These are phyloP conservation scores for Aleadryas rufinucha DNA, from an alignment of 2,113 vertebrate genomes.

Conservation along the genomic window DNA sequence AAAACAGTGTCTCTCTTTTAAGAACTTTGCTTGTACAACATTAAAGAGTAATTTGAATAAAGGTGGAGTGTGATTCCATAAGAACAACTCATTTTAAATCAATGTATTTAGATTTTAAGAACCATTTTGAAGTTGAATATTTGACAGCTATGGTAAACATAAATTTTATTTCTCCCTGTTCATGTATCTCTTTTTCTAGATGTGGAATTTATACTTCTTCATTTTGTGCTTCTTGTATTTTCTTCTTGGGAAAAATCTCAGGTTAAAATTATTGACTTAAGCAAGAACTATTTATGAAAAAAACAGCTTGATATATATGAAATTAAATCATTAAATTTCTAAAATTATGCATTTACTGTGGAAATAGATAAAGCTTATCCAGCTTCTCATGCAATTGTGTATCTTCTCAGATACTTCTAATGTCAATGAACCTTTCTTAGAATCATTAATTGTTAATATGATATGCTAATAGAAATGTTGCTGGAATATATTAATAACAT, in stretches of 20 bases:
- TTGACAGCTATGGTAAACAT: background rate
- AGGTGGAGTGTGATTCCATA: background rate
- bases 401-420: background rate
- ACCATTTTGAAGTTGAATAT: background rate
- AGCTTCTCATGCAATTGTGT: background rate
- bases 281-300: background rate
- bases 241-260: background rate
- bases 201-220: background rate
- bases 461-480: background rate
- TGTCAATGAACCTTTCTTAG: background rate
- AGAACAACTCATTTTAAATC: background rate
- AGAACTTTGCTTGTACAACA: background rate
- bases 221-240: background rate
- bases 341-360: background rate
- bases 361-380: background rate
- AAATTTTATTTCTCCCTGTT: background rate
- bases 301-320: background rate
- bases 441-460: background rate
- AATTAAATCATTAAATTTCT: accelerated
- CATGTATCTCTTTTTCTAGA: background rate
- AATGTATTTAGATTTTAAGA: background rate
- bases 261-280: background rate
- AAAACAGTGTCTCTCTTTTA: background rate
- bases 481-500: background rate
- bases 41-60: background rate